Evolutionary conservation across 2,113 vertebrate species (phyloP), one percentile per base, ranked within the genome.

Genomic region (Steatornis caripensis): DNA sequence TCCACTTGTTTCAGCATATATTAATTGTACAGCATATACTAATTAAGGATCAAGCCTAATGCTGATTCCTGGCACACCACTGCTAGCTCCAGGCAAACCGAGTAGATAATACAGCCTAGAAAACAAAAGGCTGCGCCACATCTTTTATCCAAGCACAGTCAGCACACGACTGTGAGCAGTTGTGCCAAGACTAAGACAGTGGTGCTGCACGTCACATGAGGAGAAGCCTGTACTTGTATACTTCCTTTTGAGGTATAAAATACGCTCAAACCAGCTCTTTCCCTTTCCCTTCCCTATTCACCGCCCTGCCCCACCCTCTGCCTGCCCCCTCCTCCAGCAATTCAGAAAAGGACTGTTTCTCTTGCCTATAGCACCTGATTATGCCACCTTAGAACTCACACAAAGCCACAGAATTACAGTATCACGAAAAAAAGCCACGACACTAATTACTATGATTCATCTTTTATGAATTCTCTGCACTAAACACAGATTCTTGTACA

Each of bases 241-340:
- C 12, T 58, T 5, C 22, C 18, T 84, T 64, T 2, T 32, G n/a
- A 74, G 32, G 8, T 3, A 37, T 19, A 57, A 89, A 77, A 48
- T 41, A 41, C 6, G 12, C 26, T 45, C 20, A 84, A 32, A 87
- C 0, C 15, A 10, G 10, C 6, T 32, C 24, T 36, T 66, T 37
- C 30, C 11, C 11, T 5, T 66, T 48, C 34, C 10, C 10, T 57
- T 62, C n/a, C 46, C 27, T 54, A 15, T 54, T 68, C 15, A 9
- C 14, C 2, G 2, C 20, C 11, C 30, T 55, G 32, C 12, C 19
- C 18, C 21, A 15, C 2, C 1, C 7, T 5, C n/a, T n/a, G n/a
- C 6, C 21, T n/a, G 41, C 32, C 27, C 34, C 26, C 4, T 15
- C 16, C 6, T 13, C 37, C 34, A 60, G 8, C 17, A 69, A 49